A percentile compares a stretch with the other conserved stretches of the same genome.
Conservation (phyloP, 2,113 vertebrate species). For the Collichthys lucidus region DNA sequence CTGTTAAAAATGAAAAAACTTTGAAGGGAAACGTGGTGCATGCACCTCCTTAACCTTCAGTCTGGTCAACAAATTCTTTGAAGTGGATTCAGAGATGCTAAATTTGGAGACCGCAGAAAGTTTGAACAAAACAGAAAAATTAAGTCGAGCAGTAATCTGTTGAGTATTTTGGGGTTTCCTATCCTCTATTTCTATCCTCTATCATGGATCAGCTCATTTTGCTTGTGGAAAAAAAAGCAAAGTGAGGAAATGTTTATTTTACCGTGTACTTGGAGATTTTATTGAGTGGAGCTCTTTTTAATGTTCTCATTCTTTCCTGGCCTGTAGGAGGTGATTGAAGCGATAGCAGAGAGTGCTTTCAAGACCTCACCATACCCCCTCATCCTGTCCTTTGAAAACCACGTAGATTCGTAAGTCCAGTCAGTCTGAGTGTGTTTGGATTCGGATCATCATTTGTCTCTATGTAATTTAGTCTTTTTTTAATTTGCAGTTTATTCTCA, state of each 20-base stretch:
- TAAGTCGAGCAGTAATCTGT: not conserved
- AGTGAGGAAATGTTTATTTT: not conserved
- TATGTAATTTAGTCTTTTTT: not conserved
- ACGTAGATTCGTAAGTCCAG: constrained; percentile 92
- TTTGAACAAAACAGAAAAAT: not conserved
- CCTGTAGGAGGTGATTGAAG: constrained; percentile 90
- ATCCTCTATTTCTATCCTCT: not conserved
- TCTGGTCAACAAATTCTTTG: constrained; percentile 12
- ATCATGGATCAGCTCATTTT: not conserved
- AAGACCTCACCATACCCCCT: constrained; percentile 90
- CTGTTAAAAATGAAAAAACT: not conserved
- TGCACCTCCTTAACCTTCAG: not conserved
- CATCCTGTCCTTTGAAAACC: constrained; percentile 94
- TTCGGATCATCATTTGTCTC: no score
- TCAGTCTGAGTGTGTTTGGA: not conserved
- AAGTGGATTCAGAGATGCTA: not conserved
- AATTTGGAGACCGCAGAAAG: not conserved
- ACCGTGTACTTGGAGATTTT: not conserved
- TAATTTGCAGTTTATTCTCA: not conserved
- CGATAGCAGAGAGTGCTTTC: constrained; percentile 92
- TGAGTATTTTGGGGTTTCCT: not conserved
- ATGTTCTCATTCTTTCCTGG: not conserved
- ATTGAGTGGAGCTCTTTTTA: not conserved
- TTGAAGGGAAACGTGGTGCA: not conserved
- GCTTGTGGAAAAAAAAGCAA: not conserved